Base-by-base conservation (phyloP, 2,888 invertebrate genomes). In the Andrena marginata region DNA sequence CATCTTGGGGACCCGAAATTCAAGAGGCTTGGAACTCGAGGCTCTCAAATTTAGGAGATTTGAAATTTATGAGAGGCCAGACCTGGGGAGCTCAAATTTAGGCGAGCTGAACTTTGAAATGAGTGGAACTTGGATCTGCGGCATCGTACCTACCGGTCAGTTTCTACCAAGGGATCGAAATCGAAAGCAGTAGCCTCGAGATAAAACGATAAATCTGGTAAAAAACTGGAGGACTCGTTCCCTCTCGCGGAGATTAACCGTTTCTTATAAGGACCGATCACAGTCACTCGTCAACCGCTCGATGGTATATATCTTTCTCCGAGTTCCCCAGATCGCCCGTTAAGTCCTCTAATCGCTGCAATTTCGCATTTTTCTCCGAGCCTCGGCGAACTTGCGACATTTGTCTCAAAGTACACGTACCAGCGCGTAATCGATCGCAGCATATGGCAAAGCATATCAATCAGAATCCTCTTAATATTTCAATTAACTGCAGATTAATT, bases 131-230 rank as follows among this genome's bases (percentile, higher is more conserved):
- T 16, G 16, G 42, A 5, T 42, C 42, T 5, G 42, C 13, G 0
- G 42, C 42, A 13, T 42, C 13, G 42, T 42, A 42, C 42, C 13
- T 13, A 42, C 13, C 4, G 42, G 42, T 13, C 42, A 42, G 13
- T 16, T 42, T 42, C 42, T 16, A 13, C 42, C 10, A 7, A 62
- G 60, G 26, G 16, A n/a, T 42, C 13, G 71, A 73, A 68, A 79
- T 81, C 59, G 77, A 73, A 67, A 84, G 69, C 54, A 72, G 68
- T 76, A 65, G 73, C 70, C 51, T 51, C 79, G 72, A 79, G 82
- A 75, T 78, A 84, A 80, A 72, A 76, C 84, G 80, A 86, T 89
- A 86, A 89, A 90, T 90, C 86, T 84, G 81, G 70, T 74, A 56
- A 77, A 80, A 42, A 70, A 75, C 33, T 59, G 20, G 68, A 71